Evolutionary conservation across 2,113 vertebrate species (phyloP).

Genomic region (Rattus norvegicus): DNA sequence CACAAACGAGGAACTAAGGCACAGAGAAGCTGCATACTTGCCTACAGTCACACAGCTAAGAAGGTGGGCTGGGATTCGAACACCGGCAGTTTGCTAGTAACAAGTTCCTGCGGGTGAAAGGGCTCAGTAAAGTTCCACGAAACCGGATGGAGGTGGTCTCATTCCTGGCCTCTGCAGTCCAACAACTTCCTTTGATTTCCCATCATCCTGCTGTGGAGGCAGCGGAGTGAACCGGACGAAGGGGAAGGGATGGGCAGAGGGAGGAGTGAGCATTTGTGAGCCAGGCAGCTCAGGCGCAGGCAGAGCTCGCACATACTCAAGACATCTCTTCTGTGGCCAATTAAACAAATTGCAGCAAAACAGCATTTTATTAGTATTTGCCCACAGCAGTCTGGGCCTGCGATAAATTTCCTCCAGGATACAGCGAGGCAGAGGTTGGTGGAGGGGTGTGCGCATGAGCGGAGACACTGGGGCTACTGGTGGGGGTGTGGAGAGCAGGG

Average conservation of each 20-base stretch:
- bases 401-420: constrained; percentile 93
- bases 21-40: constrained; percentile 13
- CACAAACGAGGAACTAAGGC: background rate
- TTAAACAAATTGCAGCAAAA: constrained; percentile 96
- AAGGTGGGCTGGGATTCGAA: constrained; percentile 36
- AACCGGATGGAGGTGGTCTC: background rate
- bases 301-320: constrained; percentile 75
- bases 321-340: constrained; percentile 94
- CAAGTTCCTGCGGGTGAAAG: background rate
- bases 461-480: background rate
- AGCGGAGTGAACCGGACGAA: background rate
- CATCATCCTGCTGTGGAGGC: too few relatives aligned
- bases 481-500: constrained; percentile 34
- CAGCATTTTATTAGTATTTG: constrained; percentile 97
- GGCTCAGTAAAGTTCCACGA: background rate
- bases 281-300: constrained; percentile 77
- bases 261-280: constrained; percentile 88
- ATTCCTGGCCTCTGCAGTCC: background rate
- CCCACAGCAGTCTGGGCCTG: constrained; percentile 89
- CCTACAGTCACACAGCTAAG: background rate
- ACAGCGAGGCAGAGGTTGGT: constrained; percentile 84
- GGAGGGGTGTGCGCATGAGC: background rate
- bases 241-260: background rate
- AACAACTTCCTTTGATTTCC: background rate
- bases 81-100: background rate